These are phyloP conservation scores for Hepsetus odoe DNA, from an alignment of 2,113 vertebrate genomes.

Conservation along the genomic window DNA sequence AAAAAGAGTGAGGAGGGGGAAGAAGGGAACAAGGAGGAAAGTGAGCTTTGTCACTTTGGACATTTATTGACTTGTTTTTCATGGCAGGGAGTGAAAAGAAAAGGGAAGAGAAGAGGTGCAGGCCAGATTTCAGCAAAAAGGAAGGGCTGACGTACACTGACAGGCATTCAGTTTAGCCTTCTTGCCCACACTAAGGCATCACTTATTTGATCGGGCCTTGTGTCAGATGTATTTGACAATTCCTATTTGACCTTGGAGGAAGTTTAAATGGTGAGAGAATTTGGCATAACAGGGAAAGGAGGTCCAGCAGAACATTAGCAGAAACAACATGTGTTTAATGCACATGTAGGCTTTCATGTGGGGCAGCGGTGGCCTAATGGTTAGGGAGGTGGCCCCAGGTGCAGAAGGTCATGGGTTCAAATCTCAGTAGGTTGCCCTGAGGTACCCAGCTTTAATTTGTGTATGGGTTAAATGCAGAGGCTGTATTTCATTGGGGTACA, in stretches of 20 bases:
- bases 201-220: constrained; percentile 14
- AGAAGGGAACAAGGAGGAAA: constrained; percentile 15
- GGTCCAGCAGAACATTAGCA: background rate
- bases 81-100: constrained; percentile 5
- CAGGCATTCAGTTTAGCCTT: constrained; percentile 21
- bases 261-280: constrained; percentile 7
- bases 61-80: constrained; percentile 60
- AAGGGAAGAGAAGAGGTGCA: constrained; percentile 23
- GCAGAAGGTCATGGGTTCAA: too few species aligned
- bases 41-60: constrained; percentile 52
- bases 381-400: too few species aligned
- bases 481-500: too few species aligned
- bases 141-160: constrained; percentile 20
- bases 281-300: background rate
- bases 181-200: constrained; percentile 16
- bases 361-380: too few species aligned
- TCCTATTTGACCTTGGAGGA: constrained; percentile 5
- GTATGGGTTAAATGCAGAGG: too few species aligned
- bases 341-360: background rate
- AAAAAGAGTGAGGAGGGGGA: constrained; percentile 23
- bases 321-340: background rate
- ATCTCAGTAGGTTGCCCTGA: too few species aligned
- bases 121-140: constrained; percentile 20
- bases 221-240: constrained; percentile 13
- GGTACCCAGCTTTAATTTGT: too few species aligned